A percentile compares a stretch with the other conserved stretches of the same genome.
Evolutionary conservation across 2,888 invertebrate genomes (phyloP).

Genomic region (Vanessa cardui): DNA sequence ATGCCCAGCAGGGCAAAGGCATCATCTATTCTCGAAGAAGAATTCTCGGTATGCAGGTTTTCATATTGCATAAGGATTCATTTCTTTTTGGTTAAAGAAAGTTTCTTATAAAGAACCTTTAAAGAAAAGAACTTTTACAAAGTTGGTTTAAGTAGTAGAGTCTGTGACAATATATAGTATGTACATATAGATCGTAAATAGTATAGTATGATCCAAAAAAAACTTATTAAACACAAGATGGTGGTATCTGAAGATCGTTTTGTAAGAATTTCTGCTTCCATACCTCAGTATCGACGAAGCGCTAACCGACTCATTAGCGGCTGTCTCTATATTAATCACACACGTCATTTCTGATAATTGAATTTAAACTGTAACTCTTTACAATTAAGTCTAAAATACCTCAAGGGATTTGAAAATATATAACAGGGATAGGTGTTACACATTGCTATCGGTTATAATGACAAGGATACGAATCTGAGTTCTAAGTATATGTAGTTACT

Average conservation of each 20-base stretch:
- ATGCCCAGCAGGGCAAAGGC: no score
- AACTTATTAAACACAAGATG: background rate
- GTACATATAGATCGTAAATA: no score
- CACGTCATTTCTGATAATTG: background rate
- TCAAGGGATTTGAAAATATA: background rate
- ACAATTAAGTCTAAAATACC: background rate
- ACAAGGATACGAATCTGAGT: background rate
- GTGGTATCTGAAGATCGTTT: constrained; percentile 18
- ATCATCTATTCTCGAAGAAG: no score
- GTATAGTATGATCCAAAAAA: no score
- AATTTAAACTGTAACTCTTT: constrained; percentile 10
- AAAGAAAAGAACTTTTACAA: no score
- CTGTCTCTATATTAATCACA: constrained; percentile 17
- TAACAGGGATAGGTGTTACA: background rate
- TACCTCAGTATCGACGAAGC: constrained; percentile 43
- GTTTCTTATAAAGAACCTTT: no score
- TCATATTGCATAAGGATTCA: no score
- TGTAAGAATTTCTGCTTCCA: constrained; percentile 39
- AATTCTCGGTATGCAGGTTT: no score
- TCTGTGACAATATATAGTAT: no score
- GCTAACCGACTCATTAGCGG: constrained; percentile 47
- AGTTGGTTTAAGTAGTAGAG: no score
- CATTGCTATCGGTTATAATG: background rate
- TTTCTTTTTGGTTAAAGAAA: no score
- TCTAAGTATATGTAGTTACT: background rate